These are phyloP conservation scores for Toxotes lorentzi DNA, from an alignment of 2,797 vertebrate genomes.

Conservation along the genomic window DNA sequence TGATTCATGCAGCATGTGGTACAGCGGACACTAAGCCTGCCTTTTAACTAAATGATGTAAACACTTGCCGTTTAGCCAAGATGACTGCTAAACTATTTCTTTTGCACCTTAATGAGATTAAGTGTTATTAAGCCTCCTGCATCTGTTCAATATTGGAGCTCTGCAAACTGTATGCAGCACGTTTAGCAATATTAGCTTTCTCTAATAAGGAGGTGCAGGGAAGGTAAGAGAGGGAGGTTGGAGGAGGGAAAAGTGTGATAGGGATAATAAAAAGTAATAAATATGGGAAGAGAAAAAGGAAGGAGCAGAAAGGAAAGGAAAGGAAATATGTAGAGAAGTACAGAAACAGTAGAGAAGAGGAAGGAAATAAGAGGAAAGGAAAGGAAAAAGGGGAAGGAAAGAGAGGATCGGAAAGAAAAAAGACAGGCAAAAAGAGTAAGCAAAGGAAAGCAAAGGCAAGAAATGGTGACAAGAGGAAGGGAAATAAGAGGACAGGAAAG, in stretches of 20 bases:
- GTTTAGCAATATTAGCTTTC: slow-evolving; percentile 45
- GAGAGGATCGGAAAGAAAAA: neutral
- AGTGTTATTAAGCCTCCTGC: slow-evolving; percentile 59
- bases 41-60: slow-evolving; percentile 53
- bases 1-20: slow-evolving; percentile 37
- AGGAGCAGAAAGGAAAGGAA: neutral
- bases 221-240: slow-evolving; percentile 7
- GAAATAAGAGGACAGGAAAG: neutral
- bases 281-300: neutral
- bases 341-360: too few species aligned
- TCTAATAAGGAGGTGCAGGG: slow-evolving; percentile 30
- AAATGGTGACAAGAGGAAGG: neutral
- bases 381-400: neutral
- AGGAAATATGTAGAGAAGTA: neutral
- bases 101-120: slow-evolving; percentile 56
- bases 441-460: neutral
- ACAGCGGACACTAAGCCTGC: slow-evolving; percentile 9
- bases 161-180: slow-evolving; percentile 21
- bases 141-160: slow-evolving; percentile 53
- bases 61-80: slow-evolving; percentile 34
- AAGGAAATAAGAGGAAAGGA: neutral
- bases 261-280: slow-evolving; percentile 9
- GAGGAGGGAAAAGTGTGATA: slow-evolving; percentile 10
- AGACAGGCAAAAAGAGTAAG: neutral
- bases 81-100: slow-evolving; percentile 47